Base-by-base conservation (phyloP, 1,140 invertebrate species). In the Diorhabda sublineata region DNA sequence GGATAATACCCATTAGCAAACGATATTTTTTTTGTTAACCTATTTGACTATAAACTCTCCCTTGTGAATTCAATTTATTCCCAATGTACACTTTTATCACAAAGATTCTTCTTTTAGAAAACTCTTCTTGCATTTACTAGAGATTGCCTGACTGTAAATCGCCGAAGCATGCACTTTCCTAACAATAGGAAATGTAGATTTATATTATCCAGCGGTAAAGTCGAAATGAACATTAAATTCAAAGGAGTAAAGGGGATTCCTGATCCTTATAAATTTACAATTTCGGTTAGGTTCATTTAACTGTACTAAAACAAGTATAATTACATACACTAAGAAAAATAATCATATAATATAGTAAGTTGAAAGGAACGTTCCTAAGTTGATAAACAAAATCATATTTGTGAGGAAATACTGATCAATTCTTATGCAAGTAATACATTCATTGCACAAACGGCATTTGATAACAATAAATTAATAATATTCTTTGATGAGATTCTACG, bases 161-260 rank as follows among this genome's bases (percentile, higher is more conserved):
- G 57, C 41, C 65, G 65, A 60, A 45, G 65, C 65, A 60, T 67
- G 65, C 58, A 67, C 65, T 45, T 52, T 52, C 26, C 5, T 58
- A 45, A 67, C 65, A 67, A 67, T 67, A 67, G 65, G 65, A 67
- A 67, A 67, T 67, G 65, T 67, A 67, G 65, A 67, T 67, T 67
- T 60, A 67, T 60, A 67, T 67, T 67, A 68, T 68, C 57, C 59
- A 5, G 41, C 65, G 47, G 42, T 56, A 69, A 72, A 72, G 67
- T 72, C 66, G 64, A 72, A 72, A 72, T 69, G 67, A 69, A 67
- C 71, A 72, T 72, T 72, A 72, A 72, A 69, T 67, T 67, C 62
- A 64, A 71, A 67, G 67, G 70, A 63, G 67, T 68, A 45, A 47
- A 67, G 42, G 57, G 66, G 64, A 71, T 62, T 68, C 69, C 70